Base-by-base conservation (phyloP, 2,797 vertebrate species). In the Artibeus jamaicensis region DNA sequence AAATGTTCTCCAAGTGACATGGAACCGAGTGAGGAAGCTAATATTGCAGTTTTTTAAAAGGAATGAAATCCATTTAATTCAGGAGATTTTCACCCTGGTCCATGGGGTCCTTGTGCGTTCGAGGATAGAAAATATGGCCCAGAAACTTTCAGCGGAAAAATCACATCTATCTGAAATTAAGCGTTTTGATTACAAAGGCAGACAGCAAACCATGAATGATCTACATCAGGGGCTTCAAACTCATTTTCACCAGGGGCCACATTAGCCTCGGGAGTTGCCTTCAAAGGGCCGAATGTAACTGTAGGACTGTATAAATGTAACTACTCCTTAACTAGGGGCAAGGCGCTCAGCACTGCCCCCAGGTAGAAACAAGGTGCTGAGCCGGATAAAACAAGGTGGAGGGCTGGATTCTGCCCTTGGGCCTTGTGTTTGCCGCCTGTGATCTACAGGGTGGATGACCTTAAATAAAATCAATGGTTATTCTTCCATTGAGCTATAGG, bases 1-100 rank as follows among this genome's bases (percentile, higher is more conserved):
- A 87, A 96, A 89, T 88, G 32, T 93, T 77, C 37, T 48, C 14
- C 79, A 67, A 65, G 15, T 90, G 78, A 95, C 9, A 70, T 92
- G 74, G 74, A 88, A 73, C 92, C 76, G 14, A 86, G 29, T 77
- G 65, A 93, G 21, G 55, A 74, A 93, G 39, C 24, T 68, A 68
- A 77, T 82, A 65, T 29, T 95, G 5, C 9, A n/a, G 55, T 55
- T 84, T 70, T 77, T 67, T 90, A 82, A 57, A 57, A 26, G 18
- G 34, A 70, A 12, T 96, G 74, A 86, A 79, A 71, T 78, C 15
- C 6, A 0, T 59, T 21, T 88, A 79, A 42, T 26, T 85, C 24
- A 87, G 65, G 91, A 48, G 5, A 48, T 88, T 48, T 84, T 96
- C 62, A 81, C 74, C 10, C 4, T 65, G 19, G 19, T 86, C 10